Evolutionary conservation across 2,797 vertebrate species (phyloP).

Genomic region (Dermochelys coriacea): DNA sequence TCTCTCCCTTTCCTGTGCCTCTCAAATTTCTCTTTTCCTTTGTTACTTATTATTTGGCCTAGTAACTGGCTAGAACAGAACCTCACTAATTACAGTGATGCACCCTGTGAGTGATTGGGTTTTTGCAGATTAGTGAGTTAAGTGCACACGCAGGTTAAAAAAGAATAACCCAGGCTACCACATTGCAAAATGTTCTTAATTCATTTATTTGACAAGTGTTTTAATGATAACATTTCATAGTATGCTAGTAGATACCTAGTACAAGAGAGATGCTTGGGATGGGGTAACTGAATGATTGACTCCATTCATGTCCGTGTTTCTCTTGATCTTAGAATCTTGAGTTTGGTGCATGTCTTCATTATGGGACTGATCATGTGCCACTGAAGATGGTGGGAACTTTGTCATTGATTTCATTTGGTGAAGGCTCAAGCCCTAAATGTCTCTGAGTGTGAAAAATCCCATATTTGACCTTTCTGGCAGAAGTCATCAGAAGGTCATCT

Average conservation of each 20-base stretch:
- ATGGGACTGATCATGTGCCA: not conserved
- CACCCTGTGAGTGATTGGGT: not conserved
- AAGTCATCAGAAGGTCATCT: not conserved
- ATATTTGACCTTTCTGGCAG: conserved; percentile 11
- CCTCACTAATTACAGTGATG: not conserved
- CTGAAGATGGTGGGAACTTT: not conserved
- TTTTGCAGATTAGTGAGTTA: conserved; percentile 8
- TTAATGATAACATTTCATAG: conserved; percentile 24
- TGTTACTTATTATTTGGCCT: not conserved
- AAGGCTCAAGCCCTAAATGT: not conserved
- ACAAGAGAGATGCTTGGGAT: conserved; percentile 24
- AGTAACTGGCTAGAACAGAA: not conserved
- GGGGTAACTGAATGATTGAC: not conserved
- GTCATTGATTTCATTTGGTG: not conserved
- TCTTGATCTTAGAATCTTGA: not conserved
- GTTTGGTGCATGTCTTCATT: not conserved
- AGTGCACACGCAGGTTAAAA: not conserved
- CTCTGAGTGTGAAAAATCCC: not conserved
- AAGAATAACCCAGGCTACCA: conserved; percentile 31
- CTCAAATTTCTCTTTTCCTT: not conserved
- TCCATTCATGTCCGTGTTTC: not conserved
- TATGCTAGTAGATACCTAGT: conserved; percentile 20
- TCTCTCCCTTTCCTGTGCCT: not conserved
- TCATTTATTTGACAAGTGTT: conserved; percentile 57
- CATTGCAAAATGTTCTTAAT: conserved; percentile 41